Evolutionary conservation across 2,113 vertebrate genomes (phyloP).

Genomic region (Lepisosteus oculatus): DNA sequence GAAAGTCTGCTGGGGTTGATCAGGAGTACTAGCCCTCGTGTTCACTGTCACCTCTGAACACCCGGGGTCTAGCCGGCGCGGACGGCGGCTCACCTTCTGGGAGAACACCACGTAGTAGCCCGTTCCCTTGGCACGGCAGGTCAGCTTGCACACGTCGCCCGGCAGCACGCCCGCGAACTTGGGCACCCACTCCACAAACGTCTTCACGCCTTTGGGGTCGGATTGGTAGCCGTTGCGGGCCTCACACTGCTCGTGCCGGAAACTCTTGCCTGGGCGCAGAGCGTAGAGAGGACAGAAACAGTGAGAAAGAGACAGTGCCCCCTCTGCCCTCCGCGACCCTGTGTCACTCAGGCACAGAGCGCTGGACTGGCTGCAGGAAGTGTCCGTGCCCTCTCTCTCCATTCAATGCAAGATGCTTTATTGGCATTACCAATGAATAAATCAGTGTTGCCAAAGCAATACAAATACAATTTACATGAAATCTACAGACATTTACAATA

Average conservation of each 20-base stretch:
- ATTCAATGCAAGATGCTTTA: too few relatives aligned
- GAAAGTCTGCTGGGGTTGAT: too few relatives aligned
- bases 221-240: conserved; percentile 92
- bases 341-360: too few relatives aligned
- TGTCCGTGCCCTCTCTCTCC: too few relatives aligned
- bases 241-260: conserved; percentile 93
- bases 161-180: conserved; percentile 91
- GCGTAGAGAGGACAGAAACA: not conserved
- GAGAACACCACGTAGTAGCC: conserved; percentile 97
- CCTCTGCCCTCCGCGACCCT: not conserved
- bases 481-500: too few relatives aligned
- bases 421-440: too few relatives aligned
- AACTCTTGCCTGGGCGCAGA: conserved; percentile 76
- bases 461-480: too few relatives aligned
- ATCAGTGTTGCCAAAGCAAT: too few relatives aligned
- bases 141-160: conserved; percentile 90
- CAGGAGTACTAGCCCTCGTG: too few relatives aligned
- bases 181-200: conserved; percentile 93
- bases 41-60: too few relatives aligned
- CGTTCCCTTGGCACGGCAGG: conserved; percentile 93
- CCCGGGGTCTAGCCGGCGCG: not conserved
- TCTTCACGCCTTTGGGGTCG: conserved; percentile 93
- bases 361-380: too few relatives aligned
- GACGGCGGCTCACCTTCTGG: conserved; percentile 77
- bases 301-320: too few relatives aligned